Evolutionary conservation across 1,140 invertebrate genomes (phyloP).

Genomic region (Bombus pascuorum): DNA sequence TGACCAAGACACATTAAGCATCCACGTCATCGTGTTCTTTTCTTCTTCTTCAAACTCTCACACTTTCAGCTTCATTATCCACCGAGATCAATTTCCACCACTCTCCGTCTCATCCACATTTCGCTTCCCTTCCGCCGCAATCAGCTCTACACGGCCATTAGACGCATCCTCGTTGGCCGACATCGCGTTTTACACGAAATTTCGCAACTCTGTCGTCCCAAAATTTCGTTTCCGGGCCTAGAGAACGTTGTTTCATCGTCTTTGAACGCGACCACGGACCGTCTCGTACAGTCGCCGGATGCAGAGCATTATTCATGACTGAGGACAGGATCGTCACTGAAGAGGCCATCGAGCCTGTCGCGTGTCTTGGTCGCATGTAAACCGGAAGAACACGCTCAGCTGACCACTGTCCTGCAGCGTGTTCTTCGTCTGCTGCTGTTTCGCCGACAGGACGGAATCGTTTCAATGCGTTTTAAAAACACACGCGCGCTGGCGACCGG

Average conservation of each 20-base stretch:
- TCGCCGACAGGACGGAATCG: too few species aligned
- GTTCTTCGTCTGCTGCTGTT: slow-evolving; percentile 9
- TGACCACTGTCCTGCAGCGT: slow-evolving; percentile 70
- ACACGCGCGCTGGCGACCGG: too few species aligned
- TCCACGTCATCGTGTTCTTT: not conserved
- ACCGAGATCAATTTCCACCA: not conserved
- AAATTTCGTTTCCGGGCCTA: slow-evolving; percentile 11
- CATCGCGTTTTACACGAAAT: not conserved
- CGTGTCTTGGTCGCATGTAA: slow-evolving; percentile 73
- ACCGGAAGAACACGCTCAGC: slow-evolving; percentile 79
- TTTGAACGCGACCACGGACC: slow-evolving; percentile 30
- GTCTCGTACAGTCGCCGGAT: slow-evolving; percentile 62
- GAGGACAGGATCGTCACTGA: slow-evolving; percentile 72
- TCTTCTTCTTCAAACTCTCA: not conserved
- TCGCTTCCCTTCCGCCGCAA: too few species aligned
- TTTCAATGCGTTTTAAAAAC: too few species aligned
- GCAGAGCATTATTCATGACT: slow-evolving; percentile 72
- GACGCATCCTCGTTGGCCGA: not conserved
- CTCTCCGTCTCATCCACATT: not conserved
- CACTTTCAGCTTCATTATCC: not conserved
- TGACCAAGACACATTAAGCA: not conserved
- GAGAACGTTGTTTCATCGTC: slow-evolving; percentile 22
- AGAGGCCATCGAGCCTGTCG: slow-evolving; percentile 70
- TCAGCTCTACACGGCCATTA: too few species aligned
- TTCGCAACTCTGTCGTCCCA: not conserved